Conservation (phyloP, 2,797 vertebrate genomes). For the Anniella stebbinsi region DNA sequence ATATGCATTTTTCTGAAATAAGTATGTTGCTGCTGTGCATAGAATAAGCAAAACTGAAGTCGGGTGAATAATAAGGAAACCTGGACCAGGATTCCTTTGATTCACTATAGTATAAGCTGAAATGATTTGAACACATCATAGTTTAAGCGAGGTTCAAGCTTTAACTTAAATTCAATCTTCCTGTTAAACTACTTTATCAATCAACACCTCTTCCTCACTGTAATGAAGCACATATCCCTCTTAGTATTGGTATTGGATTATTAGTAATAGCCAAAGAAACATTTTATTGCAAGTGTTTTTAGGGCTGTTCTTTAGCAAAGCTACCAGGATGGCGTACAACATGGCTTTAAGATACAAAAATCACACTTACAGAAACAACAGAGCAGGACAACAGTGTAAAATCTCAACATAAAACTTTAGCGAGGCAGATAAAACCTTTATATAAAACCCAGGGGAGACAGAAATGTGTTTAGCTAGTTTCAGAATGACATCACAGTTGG, state of each 20-base stretch:
- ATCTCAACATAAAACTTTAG: background rate
- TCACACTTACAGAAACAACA: background rate
- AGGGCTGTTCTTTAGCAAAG: too few relatives aligned
- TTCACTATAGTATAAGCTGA: background rate
- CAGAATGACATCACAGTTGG: background rate
- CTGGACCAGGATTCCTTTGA: background rate
- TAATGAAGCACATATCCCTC: background rate
- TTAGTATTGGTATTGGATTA: background rate
- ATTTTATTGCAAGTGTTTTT: background rate
- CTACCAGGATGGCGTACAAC: too few relatives aligned
- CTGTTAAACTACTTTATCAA: conserved; percentile 10
- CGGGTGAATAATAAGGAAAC: background rate
- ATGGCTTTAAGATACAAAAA: too few relatives aligned
- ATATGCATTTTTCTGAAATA: conserved; percentile 11
- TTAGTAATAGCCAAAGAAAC: background rate
- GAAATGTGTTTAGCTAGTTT: background rate
- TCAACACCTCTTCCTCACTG: background rate
- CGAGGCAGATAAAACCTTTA: background rate
- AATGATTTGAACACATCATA: background rate
- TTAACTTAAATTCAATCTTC: conserved; percentile 9
- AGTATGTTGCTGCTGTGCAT: background rate
- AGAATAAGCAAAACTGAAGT: background rate
- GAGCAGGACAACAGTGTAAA: background rate
- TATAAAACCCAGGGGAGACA: background rate
- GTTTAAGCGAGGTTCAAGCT: background rate